phyloP scores from a whole-genome alignment of 2,888 invertebrate genomes.

The Euphydryas editha region DNA sequence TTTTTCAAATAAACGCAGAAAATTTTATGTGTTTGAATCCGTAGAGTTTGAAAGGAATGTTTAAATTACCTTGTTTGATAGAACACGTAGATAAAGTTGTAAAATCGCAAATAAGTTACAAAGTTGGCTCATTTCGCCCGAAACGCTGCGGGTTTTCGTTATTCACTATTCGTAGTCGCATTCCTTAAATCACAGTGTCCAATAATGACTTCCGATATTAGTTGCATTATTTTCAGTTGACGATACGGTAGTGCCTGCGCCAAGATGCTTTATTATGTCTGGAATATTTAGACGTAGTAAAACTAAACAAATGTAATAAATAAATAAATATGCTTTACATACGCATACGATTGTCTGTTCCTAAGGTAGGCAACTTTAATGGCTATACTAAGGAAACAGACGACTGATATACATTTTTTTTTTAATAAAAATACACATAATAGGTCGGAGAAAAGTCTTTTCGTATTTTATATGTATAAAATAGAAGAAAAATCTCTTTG shows the following conservation, averaged over 20 bases:
- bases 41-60: conserved; percentile 56
- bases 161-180: conserved; percentile 14
- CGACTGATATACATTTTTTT: too few species aligned
- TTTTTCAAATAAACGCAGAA: conserved; percentile 23
- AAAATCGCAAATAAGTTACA: conserved; percentile 26
- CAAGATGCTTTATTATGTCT: not conserved
- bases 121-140: conserved; percentile 13
- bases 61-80: conserved; percentile 69
- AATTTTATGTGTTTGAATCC: conserved; percentile 20
- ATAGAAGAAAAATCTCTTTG: too few species aligned
- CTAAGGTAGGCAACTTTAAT: too few species aligned
- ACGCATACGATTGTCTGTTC: too few species aligned
- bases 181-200: conserved; percentile 9
- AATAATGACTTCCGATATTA: conserved; percentile 15
- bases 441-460: too few species aligned
- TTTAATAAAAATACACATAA: too few species aligned
- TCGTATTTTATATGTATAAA: too few species aligned
- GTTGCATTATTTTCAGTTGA: conserved; percentile 3
- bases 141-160: conserved; percentile 24
- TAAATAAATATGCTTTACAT: too few species aligned
- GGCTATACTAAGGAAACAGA: too few species aligned
- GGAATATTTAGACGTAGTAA: not conserved
- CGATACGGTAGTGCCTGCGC: not conserved
- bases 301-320: too few species aligned
- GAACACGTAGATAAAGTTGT: conserved; percentile 47